These are phyloP conservation scores for Cryptus armator DNA, from an alignment of 2,888 invertebrate genomes.

Conservation along the genomic window DNA sequence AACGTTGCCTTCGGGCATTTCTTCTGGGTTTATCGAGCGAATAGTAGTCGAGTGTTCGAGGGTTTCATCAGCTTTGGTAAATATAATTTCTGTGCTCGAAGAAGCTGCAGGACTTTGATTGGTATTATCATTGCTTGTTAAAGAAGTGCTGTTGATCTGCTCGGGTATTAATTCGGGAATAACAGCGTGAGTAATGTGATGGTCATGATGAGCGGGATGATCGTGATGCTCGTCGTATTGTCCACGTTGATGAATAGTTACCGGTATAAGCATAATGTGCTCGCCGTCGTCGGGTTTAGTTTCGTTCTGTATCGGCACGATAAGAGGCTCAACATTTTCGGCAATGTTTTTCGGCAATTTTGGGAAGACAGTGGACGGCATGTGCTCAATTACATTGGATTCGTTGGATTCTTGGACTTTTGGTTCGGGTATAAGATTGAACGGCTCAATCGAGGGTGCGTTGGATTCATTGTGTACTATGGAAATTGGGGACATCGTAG, in stretches of 20 bases:
- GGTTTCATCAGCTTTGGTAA: conserved; percentile 23
- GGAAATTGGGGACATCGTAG: conserved; percentile 37
- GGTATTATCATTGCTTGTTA: conserved; percentile 11
- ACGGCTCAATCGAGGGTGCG: conserved; percentile 18
- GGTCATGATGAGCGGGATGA: conserved; percentile 44
- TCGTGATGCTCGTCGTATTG: conserved; percentile 51
- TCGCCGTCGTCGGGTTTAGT: conserved; percentile 70
- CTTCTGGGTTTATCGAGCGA: conserved; percentile 67
- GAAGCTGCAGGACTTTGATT: conserved; percentile 28
- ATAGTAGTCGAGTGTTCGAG: conserved; percentile 71
- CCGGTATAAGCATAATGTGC: conserved; percentile 73
- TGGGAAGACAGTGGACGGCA: conserved; percentile 73
- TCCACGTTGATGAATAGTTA: conserved; percentile 27
- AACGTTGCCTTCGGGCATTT: conserved; percentile 68
- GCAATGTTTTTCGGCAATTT: conserved; percentile 78
- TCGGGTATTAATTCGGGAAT: conserved; percentile 78
- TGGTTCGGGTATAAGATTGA: conserved; percentile 20
- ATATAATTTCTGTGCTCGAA: conserved; percentile 11
- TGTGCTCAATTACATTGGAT: conserved; percentile 74
- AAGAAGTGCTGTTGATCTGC: conserved; percentile 32
- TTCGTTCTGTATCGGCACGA: conserved; percentile 64
- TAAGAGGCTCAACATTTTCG: conserved; percentile 76
- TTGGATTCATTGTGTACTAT: not conserved
- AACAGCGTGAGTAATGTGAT: conserved; percentile 73
- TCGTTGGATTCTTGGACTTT: conserved; percentile 70